Conservation (phyloP, 2,888 invertebrate species). For the Ochropleura plecta region DNA sequence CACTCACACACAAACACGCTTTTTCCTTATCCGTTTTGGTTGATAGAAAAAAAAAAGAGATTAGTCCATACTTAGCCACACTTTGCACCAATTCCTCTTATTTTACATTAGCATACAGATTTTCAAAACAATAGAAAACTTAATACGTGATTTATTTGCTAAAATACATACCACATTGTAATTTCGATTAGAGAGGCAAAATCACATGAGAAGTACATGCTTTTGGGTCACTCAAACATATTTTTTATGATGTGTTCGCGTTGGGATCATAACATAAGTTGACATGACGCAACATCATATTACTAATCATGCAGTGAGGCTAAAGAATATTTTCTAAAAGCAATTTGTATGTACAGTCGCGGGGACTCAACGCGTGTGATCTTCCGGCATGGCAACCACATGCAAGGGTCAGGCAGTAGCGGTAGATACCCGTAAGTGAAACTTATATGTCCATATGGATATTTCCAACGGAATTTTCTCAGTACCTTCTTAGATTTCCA, state of each 20-base stretch:
- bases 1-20: slow-evolving; percentile 67
- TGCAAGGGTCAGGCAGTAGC: slow-evolving; percentile 91
- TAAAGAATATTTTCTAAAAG: slow-evolving; percentile 42
- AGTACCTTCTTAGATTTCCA: slow-evolving; percentile 54
- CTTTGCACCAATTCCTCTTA: slow-evolving; percentile 58
- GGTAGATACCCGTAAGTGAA: slow-evolving; percentile 93
- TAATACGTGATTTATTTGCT: slow-evolving; percentile 34
- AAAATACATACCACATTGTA: slow-evolving; percentile 21
- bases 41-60: slow-evolving; percentile 52
- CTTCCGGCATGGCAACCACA: slow-evolving; percentile 94
- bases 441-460: slow-evolving; percentile 27
- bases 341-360: slow-evolving; percentile 89
- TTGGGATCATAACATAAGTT: slow-evolving; percentile 27
- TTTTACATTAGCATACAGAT: slow-evolving; percentile 26
- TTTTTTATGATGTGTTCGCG: slow-evolving; percentile 28
- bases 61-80: slow-evolving; percentile 61
- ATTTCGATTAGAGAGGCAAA: slow-evolving; percentile 33
- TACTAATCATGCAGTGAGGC: slow-evolving; percentile 8
- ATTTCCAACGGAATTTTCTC: neutral
- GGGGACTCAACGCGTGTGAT: slow-evolving; percentile 94
- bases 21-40: slow-evolving; percentile 59
- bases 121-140: slow-evolving; percentile 25
- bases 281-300: slow-evolving; percentile 23
- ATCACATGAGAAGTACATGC: slow-evolving; percentile 38
- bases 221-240: slow-evolving; percentile 39